Percentiles rank a stretch among this genome's conserved stretches.
phyloP scores from a whole-genome alignment of 2,888 invertebrate genomes.

The Laothoe populi region DNA sequence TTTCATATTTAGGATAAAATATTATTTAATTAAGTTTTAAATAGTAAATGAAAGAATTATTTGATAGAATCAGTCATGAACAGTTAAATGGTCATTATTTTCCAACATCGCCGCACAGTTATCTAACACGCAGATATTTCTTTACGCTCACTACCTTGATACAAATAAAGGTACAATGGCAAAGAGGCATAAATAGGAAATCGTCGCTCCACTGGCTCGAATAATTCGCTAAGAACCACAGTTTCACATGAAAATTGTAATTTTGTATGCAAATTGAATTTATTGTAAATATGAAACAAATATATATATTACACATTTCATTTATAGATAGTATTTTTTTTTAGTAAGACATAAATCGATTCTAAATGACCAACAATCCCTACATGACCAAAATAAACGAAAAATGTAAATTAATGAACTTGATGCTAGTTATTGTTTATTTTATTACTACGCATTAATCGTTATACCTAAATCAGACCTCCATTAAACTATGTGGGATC shows the following conservation, averaged over 20 bases:
- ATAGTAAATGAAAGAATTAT: not conserved
- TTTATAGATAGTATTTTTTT: not conserved
- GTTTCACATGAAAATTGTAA: conserved; percentile 79
- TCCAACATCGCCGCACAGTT: conserved; percentile 42
- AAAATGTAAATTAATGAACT: too few species aligned
- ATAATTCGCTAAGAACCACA: conserved; percentile 76
- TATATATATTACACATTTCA: not conserved
- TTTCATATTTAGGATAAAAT: too few species aligned
- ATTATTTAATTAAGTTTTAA: too few species aligned
- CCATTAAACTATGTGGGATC: too few species aligned
- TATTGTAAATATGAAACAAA: conserved; percentile 53
- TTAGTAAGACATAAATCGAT: not conserved
- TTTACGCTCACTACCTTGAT: conserved; percentile 72
- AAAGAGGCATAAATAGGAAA: conserved; percentile 76
- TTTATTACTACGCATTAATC: too few species aligned
- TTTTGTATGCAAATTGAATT: conserved; percentile 78
- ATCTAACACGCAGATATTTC: conserved; percentile 61
- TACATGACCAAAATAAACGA: too few species aligned
- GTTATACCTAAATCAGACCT: too few species aligned
- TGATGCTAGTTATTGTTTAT: too few species aligned
- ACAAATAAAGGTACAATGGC: conserved; percentile 77
- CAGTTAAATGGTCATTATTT: conserved; percentile 23
- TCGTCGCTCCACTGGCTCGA: conserved; percentile 80
- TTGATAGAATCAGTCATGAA: not conserved
- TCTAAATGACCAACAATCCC: too few species aligned